Conservation (phyloP, 2,888 invertebrate species). For the Nyleta sp. region DNA sequence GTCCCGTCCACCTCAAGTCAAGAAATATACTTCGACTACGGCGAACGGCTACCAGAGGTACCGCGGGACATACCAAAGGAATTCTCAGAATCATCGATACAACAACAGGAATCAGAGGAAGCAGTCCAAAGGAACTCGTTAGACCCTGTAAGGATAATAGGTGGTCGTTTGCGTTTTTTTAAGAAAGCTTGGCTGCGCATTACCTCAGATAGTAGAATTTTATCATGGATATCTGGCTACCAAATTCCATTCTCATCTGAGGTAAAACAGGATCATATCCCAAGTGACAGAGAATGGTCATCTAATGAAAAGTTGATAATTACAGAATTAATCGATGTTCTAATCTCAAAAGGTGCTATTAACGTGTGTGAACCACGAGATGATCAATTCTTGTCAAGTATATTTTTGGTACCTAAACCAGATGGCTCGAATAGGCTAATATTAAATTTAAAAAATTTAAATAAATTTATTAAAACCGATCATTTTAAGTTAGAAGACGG, state of each 20-base stretch:
- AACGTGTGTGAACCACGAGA: slow-evolving; percentile 25
- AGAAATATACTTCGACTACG: slow-evolving; percentile 26
- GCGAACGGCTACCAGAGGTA: slow-evolving; percentile 27
- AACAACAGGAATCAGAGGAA: slow-evolving; percentile 9
- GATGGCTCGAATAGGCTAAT: slow-evolving; percentile 54
- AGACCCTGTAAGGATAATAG: slow-evolving; percentile 25
- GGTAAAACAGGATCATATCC: background rate
- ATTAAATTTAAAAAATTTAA: slow-evolving; percentile 60
- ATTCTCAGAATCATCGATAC: background rate
- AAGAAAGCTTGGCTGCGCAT: slow-evolving; percentile 12
- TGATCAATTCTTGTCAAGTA: slow-evolving; percentile 56
- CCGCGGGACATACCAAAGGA: background rate
- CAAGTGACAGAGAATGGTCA: slow-evolving; percentile 6
- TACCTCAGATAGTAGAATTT: slow-evolving; percentile 25
- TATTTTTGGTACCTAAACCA: slow-evolving; percentile 52
- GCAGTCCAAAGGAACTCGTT: slow-evolving; percentile 7
- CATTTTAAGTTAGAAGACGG: slow-evolving; percentile 66
- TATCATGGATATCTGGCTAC: slow-evolving; percentile 39
- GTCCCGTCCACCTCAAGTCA: slow-evolving; percentile 34
- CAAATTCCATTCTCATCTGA: slow-evolving; percentile 31
- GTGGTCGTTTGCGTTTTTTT: slow-evolving; percentile 33
- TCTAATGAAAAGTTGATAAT: slow-evolving; percentile 1
- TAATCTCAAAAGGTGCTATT: slow-evolving; percentile 45
- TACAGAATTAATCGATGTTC: slow-evolving; percentile 20
- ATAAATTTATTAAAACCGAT: slow-evolving; percentile 44